phyloP scores from a whole-genome alignment of 2,888 invertebrate species.

The Hedychridium roseum region DNA sequence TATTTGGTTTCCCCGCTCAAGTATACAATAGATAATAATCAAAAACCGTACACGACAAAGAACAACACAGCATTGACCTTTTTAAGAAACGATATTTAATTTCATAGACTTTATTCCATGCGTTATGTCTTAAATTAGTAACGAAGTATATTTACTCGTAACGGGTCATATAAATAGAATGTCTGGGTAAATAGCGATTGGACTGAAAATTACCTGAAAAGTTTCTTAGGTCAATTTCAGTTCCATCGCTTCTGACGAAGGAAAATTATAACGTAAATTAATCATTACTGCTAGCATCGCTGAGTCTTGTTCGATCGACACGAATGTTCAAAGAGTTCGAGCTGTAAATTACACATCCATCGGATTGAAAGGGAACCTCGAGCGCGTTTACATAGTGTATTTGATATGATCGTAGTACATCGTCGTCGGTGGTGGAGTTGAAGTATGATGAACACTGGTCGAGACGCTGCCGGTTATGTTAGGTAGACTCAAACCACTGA shows the following conservation, averaged over 20 bases:
- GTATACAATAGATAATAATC: background rate
- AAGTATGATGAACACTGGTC: conserved; percentile 47
- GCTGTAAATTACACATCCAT: no score
- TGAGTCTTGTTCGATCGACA: no score
- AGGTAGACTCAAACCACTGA: conserved; percentile 49
- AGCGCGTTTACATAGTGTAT: conserved; percentile 50
- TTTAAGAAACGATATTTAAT: conserved; percentile 41
- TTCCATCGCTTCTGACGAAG: no score
- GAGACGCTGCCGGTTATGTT: conserved; percentile 48
- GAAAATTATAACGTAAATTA: no score
- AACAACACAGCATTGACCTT: conserved; percentile 15
- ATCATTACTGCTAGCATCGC: no score
- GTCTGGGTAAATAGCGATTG: no score
- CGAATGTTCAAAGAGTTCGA: no score
- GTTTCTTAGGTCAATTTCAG: conserved; percentile 1
- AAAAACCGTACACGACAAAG: conserved; percentile 17
- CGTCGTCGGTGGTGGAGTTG: conserved; percentile 46
- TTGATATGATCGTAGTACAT: conserved; percentile 59
- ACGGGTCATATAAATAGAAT: no score
- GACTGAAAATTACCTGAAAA: no score
- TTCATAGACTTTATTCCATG: conserved; percentile 29
- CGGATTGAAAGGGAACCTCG: no score
- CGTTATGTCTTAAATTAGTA: conserved; percentile 40
- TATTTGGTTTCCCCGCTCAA: background rate
- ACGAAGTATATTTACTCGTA: no score